These are phyloP conservation scores for Euglossa dilemma DNA, from an alignment of 1,140 invertebrate species.

Conservation along the genomic window DNA sequence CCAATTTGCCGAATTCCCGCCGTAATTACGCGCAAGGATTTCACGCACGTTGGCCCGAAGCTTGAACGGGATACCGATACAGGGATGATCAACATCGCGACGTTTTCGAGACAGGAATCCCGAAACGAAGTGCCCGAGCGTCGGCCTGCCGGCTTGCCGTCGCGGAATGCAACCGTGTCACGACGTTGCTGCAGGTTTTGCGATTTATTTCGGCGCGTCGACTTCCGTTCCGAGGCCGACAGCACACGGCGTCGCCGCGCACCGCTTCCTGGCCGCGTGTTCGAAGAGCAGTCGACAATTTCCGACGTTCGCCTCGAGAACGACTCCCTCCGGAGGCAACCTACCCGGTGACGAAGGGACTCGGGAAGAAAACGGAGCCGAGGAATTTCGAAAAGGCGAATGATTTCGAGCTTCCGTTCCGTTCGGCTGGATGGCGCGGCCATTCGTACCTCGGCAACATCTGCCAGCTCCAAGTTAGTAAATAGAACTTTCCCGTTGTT, in stretches of 20 bases:
- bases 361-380: not conserved
- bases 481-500: constrained; percentile 3
- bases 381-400: not conserved
- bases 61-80: constrained; percentile 2
- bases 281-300: constrained; percentile 20
- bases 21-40: constrained; percentile 47
- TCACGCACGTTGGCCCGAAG: constrained; percentile 2
- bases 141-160: not conserved
- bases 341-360: not conserved
- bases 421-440: not conserved
- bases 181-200: constrained; percentile 22
- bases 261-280: not conserved
- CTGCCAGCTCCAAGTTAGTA: not conserved
- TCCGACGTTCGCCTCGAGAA: constrained; percentile 24
- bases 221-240: not conserved
- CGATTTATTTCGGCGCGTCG: not conserved
- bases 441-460: not conserved
- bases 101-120: constrained; percentile 10
- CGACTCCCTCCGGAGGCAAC: not conserved
- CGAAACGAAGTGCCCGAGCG: constrained; percentile 30
- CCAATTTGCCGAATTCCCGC: constrained; percentile 3
- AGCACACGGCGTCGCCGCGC: not conserved
- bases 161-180: not conserved
- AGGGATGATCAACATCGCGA: not conserved
- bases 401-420: not conserved